Base-by-base conservation (phyloP, 1,140 invertebrate species). In the Drosophila trapezifrons region DNA sequence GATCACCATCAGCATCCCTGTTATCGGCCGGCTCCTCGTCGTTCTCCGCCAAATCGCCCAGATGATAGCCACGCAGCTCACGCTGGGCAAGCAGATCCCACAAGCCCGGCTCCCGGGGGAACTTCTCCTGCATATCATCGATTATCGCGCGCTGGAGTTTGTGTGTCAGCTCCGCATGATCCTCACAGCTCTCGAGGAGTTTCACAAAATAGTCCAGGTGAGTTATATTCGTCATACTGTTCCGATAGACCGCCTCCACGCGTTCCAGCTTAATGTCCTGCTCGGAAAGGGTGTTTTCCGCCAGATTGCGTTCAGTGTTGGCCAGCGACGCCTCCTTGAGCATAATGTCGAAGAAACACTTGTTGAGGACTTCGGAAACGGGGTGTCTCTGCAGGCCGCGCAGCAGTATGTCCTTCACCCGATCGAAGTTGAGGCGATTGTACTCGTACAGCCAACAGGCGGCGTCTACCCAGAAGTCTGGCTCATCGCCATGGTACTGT, bases 51-150 rank as follows among this genome's bases (percentile, higher is more conserved):
- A 90, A 60, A 57, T 91, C 89, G 7, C 64, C 75, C 18, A 91
- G 45, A 45, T 80, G 78, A 15, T 60, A 80, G 17, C 91, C 91
- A 20, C 78, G 77, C 18, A 92, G 55, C 47, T 92, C 91, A 0
- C 91, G 78, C 38, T 91, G 91, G 0, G 91, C 91, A 15, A 91
- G 47, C 6, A 75, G 32, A 57, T 92, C 87, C 91, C 91, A 92
- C 0, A 92, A 37, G 0, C 58, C 67, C 15, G 83, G 85, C 46
- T 91, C 78, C 1, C 82, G 67, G 0, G 80, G 72, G 15, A 85
- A 91, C 40, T 76, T 81, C 18, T 80, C 67, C 56, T 92, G 75
- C 60, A 92, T 67, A 42, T 92, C 90, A 3, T 82, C 54, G 22
- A 92, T 77, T 0, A 92, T 92, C 3, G 54, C 20, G 2, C 71